Conservation (phyloP, 2,113 vertebrate genomes). For the Uria lomvia region DNA sequence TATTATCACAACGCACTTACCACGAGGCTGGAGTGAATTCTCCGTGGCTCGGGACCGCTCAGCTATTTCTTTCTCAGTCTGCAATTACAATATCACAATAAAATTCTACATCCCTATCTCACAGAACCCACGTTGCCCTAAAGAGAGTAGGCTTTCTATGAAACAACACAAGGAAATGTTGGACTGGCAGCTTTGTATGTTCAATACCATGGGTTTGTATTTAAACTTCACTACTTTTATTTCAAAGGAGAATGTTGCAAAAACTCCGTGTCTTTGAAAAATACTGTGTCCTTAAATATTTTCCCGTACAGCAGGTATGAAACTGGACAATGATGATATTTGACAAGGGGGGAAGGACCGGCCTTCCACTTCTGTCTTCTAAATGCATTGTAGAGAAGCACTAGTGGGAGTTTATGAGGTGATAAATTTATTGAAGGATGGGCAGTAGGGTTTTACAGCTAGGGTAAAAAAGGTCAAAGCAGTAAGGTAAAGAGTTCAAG, state of each 20-base stretch:
- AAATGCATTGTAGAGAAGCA: slow-evolving; percentile 19
- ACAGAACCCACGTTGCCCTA: fast-evolving
- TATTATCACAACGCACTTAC: neutral
- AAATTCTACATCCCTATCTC: neutral
- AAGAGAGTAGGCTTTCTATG: neutral
- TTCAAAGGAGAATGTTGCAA: neutral
- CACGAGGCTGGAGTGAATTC: neutral
- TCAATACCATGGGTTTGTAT: neutral
- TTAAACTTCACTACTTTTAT: neutral
- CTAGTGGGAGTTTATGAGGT: slow-evolving; percentile 73
- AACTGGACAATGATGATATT: neutral
- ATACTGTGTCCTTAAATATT: neutral
- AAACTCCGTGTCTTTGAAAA: neutral
- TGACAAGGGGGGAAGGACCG: neutral
- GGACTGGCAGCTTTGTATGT: neutral
- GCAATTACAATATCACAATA: neutral
- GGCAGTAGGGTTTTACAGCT: slow-evolving; percentile 74
- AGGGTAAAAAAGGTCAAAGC: slow-evolving; percentile 71
- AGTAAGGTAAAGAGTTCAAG: slow-evolving; percentile 78
- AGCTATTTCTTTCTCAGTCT: neutral
- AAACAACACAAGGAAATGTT: neutral
- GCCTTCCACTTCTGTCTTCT: neutral
- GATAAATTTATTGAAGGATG: slow-evolving; percentile 78
- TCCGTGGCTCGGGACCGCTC: neutral
- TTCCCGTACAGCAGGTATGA: neutral